Conservation (phyloP, 37 sponge, comb jelly and placozoan species). For the Lycopodina hypogea region DNA sequence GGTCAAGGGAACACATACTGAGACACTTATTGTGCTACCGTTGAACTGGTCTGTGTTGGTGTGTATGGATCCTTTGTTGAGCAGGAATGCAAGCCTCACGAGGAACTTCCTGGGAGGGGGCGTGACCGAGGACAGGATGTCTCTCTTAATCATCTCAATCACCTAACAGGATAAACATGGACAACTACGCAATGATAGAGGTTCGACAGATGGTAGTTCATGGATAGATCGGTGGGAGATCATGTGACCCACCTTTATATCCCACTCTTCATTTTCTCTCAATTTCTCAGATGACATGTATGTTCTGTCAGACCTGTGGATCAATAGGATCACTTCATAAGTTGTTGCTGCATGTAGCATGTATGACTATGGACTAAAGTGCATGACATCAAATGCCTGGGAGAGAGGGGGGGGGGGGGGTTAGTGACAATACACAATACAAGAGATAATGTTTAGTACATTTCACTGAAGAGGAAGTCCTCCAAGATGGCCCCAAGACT, state of each 20-base stretch:
- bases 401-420: too few relatives aligned
- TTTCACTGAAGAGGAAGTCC: slow-evolving; percentile 73
- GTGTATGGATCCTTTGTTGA: slow-evolving; percentile 85
- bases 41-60: slow-evolving; percentile 53
- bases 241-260: slow-evolving; percentile 58
- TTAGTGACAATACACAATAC: too few relatives aligned
- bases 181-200: neutral
- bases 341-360: too few relatives aligned
- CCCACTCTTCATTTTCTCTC: slow-evolving; percentile 60
- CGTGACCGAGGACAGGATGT: slow-evolving; percentile 51
- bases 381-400: too few relatives aligned
- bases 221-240: neutral
- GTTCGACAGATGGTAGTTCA: neutral
- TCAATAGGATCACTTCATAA: too few relatives aligned
- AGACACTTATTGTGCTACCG: too few relatives aligned
- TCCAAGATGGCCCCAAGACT: slow-evolving; percentile 57
- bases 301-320: slow-evolving; percentile 33
- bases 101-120: slow-evolving; percentile 48
- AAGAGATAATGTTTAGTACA: too few relatives aligned
- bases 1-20: neutral
- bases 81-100: slow-evolving; percentile 47
- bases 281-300: slow-evolving; percentile 47
- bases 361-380: too few relatives aligned
- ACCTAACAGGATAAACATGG: slow-evolving; percentile 31
- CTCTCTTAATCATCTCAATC: slow-evolving; percentile 60